Evolutionary conservation across 1,140 invertebrate species (phyloP), one percentile per base, ranked within the genome.

Genomic region (Babylonia areolata): DNA sequence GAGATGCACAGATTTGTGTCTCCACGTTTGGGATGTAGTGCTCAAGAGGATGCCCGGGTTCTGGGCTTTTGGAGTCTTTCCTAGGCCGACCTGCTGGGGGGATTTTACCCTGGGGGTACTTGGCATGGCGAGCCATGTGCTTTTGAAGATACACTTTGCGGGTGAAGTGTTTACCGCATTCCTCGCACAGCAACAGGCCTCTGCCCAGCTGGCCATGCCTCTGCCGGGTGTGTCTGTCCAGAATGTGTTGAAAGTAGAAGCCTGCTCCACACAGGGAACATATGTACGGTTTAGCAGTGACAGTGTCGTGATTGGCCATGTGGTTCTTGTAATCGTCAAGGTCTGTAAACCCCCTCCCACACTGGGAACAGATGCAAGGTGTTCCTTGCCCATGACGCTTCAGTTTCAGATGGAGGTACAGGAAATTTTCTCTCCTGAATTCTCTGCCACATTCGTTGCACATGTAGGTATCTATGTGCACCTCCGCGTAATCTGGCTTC

Each of bases 231-330:
- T 86, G 85, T 28, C 46, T 33, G 15, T 64, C 39, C 46, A 86
- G 77, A 20, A 64, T 42, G 40, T 42, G 35, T 20, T 69, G 33
- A 40, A 69, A 80, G 37, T 54, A 71, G 94, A 99, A 99, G 89
- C 97, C 95, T 95, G 98, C 99, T 84, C 97, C 97, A 94, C 98
- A 99, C 51, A 98, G 96, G 88, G 97, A 97, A 94, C 98, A 99
- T 90, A 97, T 96, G 88, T 98, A 97, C 46, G 98, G 97, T 97
- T 95, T 99, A n/a, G 6, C 58, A 23, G 28, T 28, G 58, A 23
- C 58, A 12, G 5, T 64, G 58, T 64, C 71, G 58, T 88, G 87
- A 11, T 73, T 79, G 31, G 51, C 81, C 79, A 77, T 73, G 54
- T 90, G 89, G 28, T 17, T 42, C 39, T 77, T 77, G 17, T 33